These are phyloP conservation scores for Diachasma alloeum DNA, from an alignment of 1,140 invertebrate genomes.

Conservation along the genomic window DNA sequence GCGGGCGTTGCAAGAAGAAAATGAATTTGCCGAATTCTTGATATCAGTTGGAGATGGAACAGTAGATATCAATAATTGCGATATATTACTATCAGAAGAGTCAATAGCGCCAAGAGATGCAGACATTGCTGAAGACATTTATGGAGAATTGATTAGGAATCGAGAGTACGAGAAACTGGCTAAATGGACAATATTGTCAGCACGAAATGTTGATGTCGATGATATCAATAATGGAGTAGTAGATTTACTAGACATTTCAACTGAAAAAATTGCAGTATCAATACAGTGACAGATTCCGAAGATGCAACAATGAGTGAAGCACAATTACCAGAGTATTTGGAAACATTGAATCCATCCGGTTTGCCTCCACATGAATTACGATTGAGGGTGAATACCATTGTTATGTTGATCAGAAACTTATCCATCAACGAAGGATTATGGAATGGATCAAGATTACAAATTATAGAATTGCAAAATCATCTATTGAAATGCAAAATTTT, in stretches of 20 bases:
- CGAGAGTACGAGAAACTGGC: slow-evolving; percentile 14
- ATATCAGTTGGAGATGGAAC: slow-evolving; percentile 29
- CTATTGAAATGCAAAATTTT: too few species aligned
- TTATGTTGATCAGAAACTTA: slow-evolving; percentile 22
- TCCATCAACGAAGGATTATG: too few species aligned
- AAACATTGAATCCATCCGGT: slow-evolving; percentile 5
- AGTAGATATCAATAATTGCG: slow-evolving; percentile 1
- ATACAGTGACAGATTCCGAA: background rate
- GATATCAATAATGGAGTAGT: slow-evolving; percentile 30
- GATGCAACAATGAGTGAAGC: background rate
- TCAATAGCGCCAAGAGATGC: background rate
- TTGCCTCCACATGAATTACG: slow-evolving; percentile 19
- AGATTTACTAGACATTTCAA: slow-evolving; percentile 13
- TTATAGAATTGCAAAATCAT: too few species aligned
- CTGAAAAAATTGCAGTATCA: background rate
- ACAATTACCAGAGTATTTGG: slow-evolving; percentile 25
- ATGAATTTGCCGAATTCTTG: slow-evolving; percentile 27
- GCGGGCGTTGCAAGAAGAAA: slow-evolving; percentile 21
- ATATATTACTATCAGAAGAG: slow-evolving; percentile 10
- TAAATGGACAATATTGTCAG: too few species aligned
- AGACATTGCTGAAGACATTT: slow-evolving; percentile 19
- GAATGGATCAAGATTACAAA: too few species aligned
- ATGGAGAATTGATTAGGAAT: slow-evolving; percentile 7
- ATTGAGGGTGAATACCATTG: slow-evolving; percentile 9
- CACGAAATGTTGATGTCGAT: too few species aligned